Evolutionary conservation across 2,888 invertebrate genomes (phyloP), one percentile per base, ranked within the genome.

Genomic region (Phalera bucephala): DNA sequence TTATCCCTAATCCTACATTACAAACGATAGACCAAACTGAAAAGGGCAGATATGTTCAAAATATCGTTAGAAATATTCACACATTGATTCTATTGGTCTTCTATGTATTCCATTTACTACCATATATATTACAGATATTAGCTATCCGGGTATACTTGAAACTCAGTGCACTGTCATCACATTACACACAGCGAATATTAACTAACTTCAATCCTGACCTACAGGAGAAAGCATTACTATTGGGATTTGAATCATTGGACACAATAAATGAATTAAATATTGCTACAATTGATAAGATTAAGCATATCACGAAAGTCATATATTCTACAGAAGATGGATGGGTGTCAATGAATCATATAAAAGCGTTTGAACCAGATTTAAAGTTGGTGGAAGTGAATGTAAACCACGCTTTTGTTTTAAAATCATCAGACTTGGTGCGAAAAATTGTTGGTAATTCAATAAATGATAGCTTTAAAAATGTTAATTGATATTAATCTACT

Each of bases 1-100:
- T 43, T 57, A 25, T n/a, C n/a, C n/a, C 33, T 57, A 27, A 57
- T 56, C 47, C 47, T 14, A 51, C 45, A 10, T 30, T 52, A 30
- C 53, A 53, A 39, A 43, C 43, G 7, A 26, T 52, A 11, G 20
- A 41, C 12, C 17, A 32, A 15, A 45, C 52, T 15, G 37, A 32
- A 31, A 55, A 46, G 19, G 56, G 55, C 4, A 45, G 34, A 37
- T 34, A 27, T 9, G 28, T 52, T 0, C 50, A 47, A 33, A 34
- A 43, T 40, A 22, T 40, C 12, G 36, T 46, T 10, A 47, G 36
- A 36, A n/a, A n/a, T n/a, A n/a, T n/a, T n/a, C n/a, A n/a, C n/a
- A n/a, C n/a, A n/a, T n/a, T n/a, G n/a, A n/a, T n/a, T n/a, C n/a
- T n/a, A n/a, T n/a, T n/a, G n/a, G n/a, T n/a, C n/a, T n/a, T n/a